Percentiles rank a stretch among this genome's conserved stretches.
Conservation (phyloP, 2,113 vertebrate genomes). For the Cavia aperea region DNA sequence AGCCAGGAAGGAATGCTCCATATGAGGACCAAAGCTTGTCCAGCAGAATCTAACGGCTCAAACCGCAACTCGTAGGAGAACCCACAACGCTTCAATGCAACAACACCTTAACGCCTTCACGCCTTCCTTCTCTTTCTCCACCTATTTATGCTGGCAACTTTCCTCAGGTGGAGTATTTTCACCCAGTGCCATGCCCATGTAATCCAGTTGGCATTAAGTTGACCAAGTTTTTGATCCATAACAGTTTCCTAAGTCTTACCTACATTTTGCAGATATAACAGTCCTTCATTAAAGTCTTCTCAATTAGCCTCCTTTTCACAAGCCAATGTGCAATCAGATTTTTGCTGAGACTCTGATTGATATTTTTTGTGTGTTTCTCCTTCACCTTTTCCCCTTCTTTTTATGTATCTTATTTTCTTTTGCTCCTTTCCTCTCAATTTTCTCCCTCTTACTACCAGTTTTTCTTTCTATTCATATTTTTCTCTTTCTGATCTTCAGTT, state of each 20-base stretch:
- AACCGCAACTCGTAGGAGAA: too few species aligned
- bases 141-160: too few species aligned
- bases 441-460: not conserved
- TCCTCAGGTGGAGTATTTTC: too few species aligned
- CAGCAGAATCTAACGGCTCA: too few species aligned
- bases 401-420: not conserved
- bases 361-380: not conserved
- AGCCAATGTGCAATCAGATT: not conserved
- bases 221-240: too few species aligned
- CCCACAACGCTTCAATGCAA: too few species aligned
- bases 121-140: too few species aligned
- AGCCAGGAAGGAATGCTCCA: too few species aligned
- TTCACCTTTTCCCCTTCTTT: not conserved
- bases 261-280: not conserved
- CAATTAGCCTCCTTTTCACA: not conserved
- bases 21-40: too few species aligned
- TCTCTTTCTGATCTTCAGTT: not conserved
- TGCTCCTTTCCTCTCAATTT: not conserved
- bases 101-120: too few species aligned
- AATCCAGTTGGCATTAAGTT: too few species aligned
- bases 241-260: not conserved
- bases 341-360: not conserved
- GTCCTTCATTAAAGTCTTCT: not conserved
- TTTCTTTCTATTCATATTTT: not conserved
- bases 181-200: too few species aligned